Conservation (phyloP, 2,888 invertebrate genomes). For the Xylota sylvarum region DNA sequence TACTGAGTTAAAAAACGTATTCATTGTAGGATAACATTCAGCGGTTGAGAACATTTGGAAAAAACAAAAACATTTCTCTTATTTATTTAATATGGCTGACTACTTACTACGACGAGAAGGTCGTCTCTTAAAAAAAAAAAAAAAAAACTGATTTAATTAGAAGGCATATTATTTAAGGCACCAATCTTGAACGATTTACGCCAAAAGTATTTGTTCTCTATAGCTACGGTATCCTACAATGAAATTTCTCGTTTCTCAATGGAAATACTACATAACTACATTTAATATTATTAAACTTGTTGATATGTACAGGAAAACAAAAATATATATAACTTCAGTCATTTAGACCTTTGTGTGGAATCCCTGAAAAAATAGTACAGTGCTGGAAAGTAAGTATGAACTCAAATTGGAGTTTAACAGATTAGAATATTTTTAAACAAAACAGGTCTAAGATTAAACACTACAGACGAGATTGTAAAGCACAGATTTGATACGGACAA, state of each 20-base stretch:
- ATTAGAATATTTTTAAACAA: too few relatives aligned
- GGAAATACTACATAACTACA: not conserved
- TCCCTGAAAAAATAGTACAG: conserved; percentile 10
- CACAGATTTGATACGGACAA: too few relatives aligned
- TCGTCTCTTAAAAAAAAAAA: not conserved
- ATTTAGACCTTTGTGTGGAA: conserved; percentile 7
- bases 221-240: not conserved
- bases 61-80: not conserved
- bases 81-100: conserved; percentile 16
- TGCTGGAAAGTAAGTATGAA: not conserved
- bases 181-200: not conserved
- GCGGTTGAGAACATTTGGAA: not conserved
- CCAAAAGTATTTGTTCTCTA: not conserved
- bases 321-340: not conserved
- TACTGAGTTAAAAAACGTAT: not conserved
- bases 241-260: not conserved
- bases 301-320: conserved; percentile 8
- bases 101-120: not conserved
- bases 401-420: not conserved
- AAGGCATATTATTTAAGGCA: not conserved
- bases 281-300: not conserved
- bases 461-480: too few relatives aligned
- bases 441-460: too few relatives aligned
- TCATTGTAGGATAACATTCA: conserved; percentile 1
- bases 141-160: not conserved